Percentiles rank a stretch among this genome's conserved stretches.
These are phyloP conservation scores for Drosophila aff. DNA, from an alignment of 1,140 invertebrate species.

Conservation along the genomic window DNA sequence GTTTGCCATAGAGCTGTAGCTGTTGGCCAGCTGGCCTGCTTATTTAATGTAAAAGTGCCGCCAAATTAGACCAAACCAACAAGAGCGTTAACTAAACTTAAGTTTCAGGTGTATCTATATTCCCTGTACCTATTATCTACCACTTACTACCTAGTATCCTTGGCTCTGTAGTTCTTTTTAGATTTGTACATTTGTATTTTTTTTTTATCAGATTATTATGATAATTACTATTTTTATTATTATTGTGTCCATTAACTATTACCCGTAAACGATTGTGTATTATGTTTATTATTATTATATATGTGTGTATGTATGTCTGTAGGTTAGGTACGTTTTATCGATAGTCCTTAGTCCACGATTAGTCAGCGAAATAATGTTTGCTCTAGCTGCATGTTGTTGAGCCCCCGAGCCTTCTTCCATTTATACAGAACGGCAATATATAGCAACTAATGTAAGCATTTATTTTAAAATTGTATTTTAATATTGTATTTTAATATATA, in stretches of 20 bases:
- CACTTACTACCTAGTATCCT: not conserved
- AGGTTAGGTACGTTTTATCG: slow-evolving; percentile 27
- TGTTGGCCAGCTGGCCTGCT: slow-evolving; percentile 34
- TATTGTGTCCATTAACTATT: slow-evolving; percentile 30
- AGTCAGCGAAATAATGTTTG: slow-evolving; percentile 44
- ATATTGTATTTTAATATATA: not conserved
- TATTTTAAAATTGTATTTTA: slow-evolving; percentile 19
- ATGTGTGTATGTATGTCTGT: slow-evolving; percentile 8
- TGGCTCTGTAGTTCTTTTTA: slow-evolving; percentile 33
- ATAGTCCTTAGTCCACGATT: slow-evolving; percentile 27
- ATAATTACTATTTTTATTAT: slow-evolving; percentile 21
- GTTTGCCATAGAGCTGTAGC: slow-evolving; percentile 57
- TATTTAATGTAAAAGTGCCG: slow-evolving; percentile 51
- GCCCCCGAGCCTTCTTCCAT: slow-evolving; percentile 9
- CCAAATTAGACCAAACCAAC: slow-evolving; percentile 76
- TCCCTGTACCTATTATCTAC: not conserved
- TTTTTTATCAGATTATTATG: not conserved
- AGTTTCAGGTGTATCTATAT: slow-evolving; percentile 64
- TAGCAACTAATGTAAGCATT: slow-evolving; percentile 32
- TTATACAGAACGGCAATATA: slow-evolving; percentile 20
- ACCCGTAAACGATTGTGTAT: slow-evolving; percentile 39
- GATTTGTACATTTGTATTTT: slow-evolving; percentile 32
- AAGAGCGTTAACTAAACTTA: slow-evolving; percentile 76
- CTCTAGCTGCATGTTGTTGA: slow-evolving; percentile 3
- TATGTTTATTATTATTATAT: slow-evolving; percentile 32